Base-by-base conservation (phyloP, 2,797 vertebrate species). In the Calcarius lapponicus region DNA sequence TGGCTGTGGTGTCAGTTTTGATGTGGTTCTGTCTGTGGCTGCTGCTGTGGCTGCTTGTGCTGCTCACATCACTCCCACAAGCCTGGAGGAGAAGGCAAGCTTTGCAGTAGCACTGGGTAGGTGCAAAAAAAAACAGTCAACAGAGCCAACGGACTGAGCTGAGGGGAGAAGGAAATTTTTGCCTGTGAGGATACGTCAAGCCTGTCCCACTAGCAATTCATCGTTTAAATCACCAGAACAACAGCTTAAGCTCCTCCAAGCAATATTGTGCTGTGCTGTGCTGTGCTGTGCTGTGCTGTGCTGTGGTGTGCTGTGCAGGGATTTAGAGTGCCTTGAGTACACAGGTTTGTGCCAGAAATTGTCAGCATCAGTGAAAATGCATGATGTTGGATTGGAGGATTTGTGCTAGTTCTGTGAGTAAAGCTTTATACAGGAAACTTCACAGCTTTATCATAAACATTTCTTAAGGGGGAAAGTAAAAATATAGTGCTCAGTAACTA, bases 381-480 rank as follows among this genome's bases (percentile, higher is more conserved):
- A 0, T 42, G 45, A 95, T 62, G 76, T 67, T 93, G 75, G 78
- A 87, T 73, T 64, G 80, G 61, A 80, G 60, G 29, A 79, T 81
- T 86, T 92, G 84, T 86, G 81, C 80, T 87, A 40, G 72, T 80
- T 92, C 82, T 53, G 34, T 67, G 43, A 84, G 47, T 56, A 45
- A 72, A 69, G 50, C 67, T 91, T 97, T 93, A 67, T 79, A 86
- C 66, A 67, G 56, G 62, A 95, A 87, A 56, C 8, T 94, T 92
- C 53, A 91, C 32, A 83, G 15, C 58, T 90, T 89, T 69, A 73
- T 80, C 88, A 75, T 72, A 65, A 81, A 92, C 86, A 78, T 73
- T 89, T 69, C 60, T 93, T 83, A 89, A 85, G 75, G 86, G 96
- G 87, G 95, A 93, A 58, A 40, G 56, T 45, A 80, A 80, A 93